Conservation (phyloP, 2,888 invertebrate species). For the Panopea generosa region DNA sequence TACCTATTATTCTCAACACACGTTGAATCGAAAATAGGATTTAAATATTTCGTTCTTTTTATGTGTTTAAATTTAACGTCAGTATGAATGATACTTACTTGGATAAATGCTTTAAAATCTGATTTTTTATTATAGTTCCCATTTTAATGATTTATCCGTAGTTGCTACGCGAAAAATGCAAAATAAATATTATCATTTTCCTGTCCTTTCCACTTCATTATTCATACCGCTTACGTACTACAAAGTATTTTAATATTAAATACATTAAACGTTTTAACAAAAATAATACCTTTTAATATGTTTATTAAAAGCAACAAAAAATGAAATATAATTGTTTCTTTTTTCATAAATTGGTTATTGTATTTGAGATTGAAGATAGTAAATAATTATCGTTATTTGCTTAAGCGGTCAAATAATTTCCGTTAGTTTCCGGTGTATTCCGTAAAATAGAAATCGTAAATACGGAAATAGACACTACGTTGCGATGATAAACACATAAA, state of each 20-base stretch:
- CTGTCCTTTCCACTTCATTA: constrained; percentile 22
- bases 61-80: too few relatives aligned
- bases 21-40: too few relatives aligned
- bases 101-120: constrained; percentile 79
- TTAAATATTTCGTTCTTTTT: too few relatives aligned
- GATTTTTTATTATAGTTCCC: constrained; percentile 78
- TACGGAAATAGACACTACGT: constrained; percentile 3
- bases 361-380: too few relatives aligned
- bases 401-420: too few relatives aligned
- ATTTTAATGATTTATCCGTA: constrained; percentile 48
- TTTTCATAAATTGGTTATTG: too few relatives aligned
- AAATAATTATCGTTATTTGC: too few relatives aligned
- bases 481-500: constrained; percentile 18
- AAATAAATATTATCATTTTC: constrained; percentile 2
- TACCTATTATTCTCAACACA: too few relatives aligned
- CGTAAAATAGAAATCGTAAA: background rate
- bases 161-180: background rate
- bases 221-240: constrained; percentile 38
- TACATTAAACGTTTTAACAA: background rate
- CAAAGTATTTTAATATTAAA: background rate
- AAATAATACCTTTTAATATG: too few relatives aligned
- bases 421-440: background rate
- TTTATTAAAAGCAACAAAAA: too few relatives aligned
- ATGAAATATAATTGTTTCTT: too few relatives aligned
- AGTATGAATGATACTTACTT: constrained; percentile 67